Evolutionary conservation across 2,797 vertebrate species (phyloP), one percentile per base, ranked within the genome.

Genomic region (Crypturellus tataupa): DNA sequence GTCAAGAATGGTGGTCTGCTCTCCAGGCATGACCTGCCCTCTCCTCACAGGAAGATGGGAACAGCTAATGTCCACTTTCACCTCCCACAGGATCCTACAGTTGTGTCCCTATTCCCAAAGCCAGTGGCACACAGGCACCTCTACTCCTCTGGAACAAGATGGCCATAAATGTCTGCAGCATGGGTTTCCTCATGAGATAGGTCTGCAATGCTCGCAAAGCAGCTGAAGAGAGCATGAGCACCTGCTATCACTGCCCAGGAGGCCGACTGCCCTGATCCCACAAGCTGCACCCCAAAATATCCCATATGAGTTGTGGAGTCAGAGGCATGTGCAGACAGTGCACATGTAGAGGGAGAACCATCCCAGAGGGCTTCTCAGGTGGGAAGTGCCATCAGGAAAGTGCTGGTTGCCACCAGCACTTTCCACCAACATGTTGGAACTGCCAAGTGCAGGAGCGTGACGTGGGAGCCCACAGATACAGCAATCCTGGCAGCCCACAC

Each of bases 151-250:
- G 44, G 8, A 20, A 58, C 56, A 33, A 24, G 4, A 5, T 0
- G 3, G 37, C 5, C 9, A 0, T 4, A 25, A 12, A 24, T 9
- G 13, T 39, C 51, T 73, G 16, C 1, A 39, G 15, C 7, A 13
- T 2, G 5, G 29, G 29, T 35, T 63, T 31, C 24, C 72, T 58
- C n/a, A 29, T 35, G 72, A 49, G n/a, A 56, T 9, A 69, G 18
- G n/a, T 13, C 9, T 51, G 59, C 18, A 49, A 5, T 4, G 8
- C 44, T 56, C 33, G 12, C 40, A 58, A 76, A 79, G n/a, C 12
- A 21, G 18, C 25, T 37, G n/a, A 16, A 67, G 58, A 69, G 33
- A 51, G 46, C 17, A 20, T 12, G 17, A 35, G 33, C n/a, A 5
- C 11, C 46, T 19, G 24, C 67, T 35, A 16, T 9, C 10, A 29